Conservation (phyloP, 2,113 vertebrate species). For the Sinosuthora webbiana region DNA sequence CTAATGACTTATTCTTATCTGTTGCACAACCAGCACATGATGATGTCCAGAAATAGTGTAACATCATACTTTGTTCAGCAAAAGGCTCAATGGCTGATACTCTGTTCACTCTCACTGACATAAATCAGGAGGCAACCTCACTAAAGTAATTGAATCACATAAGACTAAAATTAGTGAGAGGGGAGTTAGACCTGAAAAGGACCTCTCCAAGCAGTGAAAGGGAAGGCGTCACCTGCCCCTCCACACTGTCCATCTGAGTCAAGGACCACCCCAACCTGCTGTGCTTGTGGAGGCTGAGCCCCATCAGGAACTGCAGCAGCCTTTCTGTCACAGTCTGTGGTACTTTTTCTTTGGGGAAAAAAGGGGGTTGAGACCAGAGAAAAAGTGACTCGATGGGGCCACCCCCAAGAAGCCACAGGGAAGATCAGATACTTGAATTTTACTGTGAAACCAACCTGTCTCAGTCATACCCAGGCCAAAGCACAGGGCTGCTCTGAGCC, state of each 20-base stretch:
- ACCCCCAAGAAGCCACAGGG: neutral
- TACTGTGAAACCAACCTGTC: neutral
- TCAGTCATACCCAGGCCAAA: neutral
- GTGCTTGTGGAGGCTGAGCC: neutral
- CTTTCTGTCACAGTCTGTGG: neutral
- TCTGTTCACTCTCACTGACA: neutral
- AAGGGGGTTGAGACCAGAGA: neutral
- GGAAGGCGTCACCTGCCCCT: neutral
- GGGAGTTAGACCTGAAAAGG: neutral
- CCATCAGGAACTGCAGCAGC: fast-evolving
- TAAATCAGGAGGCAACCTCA: neutral
- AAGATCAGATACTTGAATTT: neutral
- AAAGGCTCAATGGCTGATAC: neutral
- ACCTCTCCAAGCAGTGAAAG: neutral
- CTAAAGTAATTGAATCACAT: neutral
- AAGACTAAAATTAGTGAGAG: neutral
- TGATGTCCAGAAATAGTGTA: constrained; percentile 46
- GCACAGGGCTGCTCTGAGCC: neutral
- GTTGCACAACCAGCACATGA: constrained; percentile 41
- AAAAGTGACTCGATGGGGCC: neutral
- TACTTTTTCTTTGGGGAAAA: fast-evolving
- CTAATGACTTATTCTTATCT: constrained; percentile 63
- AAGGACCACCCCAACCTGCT: neutral
- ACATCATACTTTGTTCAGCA: neutral
- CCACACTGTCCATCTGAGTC: neutral